Percentiles rank a stretch among this genome's conserved stretches.
phyloP scores from a whole-genome alignment of 2,113 vertebrate species.

The Toxostoma redivivum region DNA sequence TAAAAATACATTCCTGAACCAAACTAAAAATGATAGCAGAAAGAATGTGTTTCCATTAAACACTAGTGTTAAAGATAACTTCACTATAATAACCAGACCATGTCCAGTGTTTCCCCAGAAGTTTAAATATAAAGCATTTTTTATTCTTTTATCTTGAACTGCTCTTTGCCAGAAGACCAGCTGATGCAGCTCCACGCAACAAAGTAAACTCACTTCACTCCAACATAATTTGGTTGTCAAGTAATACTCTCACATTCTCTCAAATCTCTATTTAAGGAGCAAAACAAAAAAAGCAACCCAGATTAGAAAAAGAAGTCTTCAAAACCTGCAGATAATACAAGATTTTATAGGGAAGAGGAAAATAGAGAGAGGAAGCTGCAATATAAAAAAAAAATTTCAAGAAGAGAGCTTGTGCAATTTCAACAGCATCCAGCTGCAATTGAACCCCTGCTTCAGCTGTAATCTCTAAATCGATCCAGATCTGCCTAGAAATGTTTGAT shows the following conservation, averaged over 20 bases:
- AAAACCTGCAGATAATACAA: slow-evolving; percentile 55
- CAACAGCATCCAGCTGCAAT: slow-evolving; percentile 59
- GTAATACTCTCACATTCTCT: slow-evolving; percentile 10
- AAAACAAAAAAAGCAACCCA: slow-evolving; percentile 22
- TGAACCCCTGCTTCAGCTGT: slow-evolving; percentile 41
- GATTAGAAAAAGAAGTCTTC: slow-evolving; percentile 12
- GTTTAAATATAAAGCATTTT: neutral
- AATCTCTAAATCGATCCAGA: slow-evolving; percentile 7
- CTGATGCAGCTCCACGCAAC: neutral
- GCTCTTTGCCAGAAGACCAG: neutral
- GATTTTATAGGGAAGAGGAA: slow-evolving; percentile 28
- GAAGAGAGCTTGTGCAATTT: slow-evolving; percentile 36
- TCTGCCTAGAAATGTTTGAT: slow-evolving; percentile 22
- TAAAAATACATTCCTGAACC: neutral
- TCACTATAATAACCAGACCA: neutral
- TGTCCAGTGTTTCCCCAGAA: neutral
- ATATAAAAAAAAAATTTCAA: slow-evolving; percentile 40
- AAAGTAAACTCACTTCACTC: neutral
- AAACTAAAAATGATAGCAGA: neutral
- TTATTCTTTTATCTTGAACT: neutral
- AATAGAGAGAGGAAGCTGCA: slow-evolving; percentile 39
- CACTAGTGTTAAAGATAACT: neutral
- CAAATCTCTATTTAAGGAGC: slow-evolving; percentile 20
- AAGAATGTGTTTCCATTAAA: neutral
- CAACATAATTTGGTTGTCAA: neutral